Base-by-base conservation (phyloP, 1,140 invertebrate genomes). In the Panagrolaimus sp. region DNA sequence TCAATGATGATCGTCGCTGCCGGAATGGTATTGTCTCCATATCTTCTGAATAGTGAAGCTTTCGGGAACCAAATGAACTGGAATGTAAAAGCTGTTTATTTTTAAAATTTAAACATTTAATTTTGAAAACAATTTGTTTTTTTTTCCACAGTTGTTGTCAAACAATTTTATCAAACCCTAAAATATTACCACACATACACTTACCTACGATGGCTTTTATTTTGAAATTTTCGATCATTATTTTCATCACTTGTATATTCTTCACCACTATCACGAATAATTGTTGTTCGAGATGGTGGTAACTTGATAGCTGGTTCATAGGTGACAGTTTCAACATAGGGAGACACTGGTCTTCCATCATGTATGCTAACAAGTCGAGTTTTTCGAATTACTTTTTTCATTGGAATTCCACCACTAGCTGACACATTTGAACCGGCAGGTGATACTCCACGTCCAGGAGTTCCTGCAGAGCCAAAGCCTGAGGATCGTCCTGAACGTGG, bases 261-360 rank as follows among this genome's bases (percentile, higher is more conserved):
- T 9, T 44, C 31, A 3, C 47, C 20, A 48, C 27, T 9, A 11
- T 63, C 31, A 0, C 65, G 14, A 8, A 38, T 8, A 48, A 23
- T 66, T 46, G 44, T 48, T 5, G 31, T 16, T 14, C 38, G 9
- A 44, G 65, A 53, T 27, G 47, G n/a, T 7, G 65, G 46, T 11
- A 51, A 9, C 38, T 13, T 7, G 0, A 65, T 25, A 3, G 20
- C 42, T 9, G 70, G 70, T 43, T 76, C 73, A 67, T 73, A 75
- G 42, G 77, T 68, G 8, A 81, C 81, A 9, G 68, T 77, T 61
- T 82, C 79, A 9, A 69, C 70, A 62, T 75, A 81, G n/a, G 74
- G 70, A 45, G 71, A 69, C 7, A 83, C 69, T 8, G 80, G 80
- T n/a, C 82, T 71, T 23, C 79, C 80, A 63, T 83, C 82, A 65